Evolutionary conservation across 2,113 vertebrate species (phyloP).

Genomic region (Phaethornis superciliosus): DNA sequence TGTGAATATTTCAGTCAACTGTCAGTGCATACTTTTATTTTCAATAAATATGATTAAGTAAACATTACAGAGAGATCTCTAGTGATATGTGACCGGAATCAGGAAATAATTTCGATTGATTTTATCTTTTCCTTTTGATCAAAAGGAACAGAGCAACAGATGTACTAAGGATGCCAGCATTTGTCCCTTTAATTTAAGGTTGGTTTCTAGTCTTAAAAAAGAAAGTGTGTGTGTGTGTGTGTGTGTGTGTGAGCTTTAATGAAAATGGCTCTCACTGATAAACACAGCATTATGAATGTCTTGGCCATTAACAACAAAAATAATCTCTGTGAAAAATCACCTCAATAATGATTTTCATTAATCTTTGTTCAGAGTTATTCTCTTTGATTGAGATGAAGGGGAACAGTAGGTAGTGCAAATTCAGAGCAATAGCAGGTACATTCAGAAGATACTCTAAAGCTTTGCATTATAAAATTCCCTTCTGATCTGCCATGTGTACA

Average conservation of each 20-base stretch:
- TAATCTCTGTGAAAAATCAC: constrained; percentile 44
- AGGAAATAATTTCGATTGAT: not conserved
- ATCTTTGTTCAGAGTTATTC: constrained; percentile 40
- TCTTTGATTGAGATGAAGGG: constrained; percentile 57
- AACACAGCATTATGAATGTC: not conserved
- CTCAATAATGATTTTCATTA: constrained; percentile 57
- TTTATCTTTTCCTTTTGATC: constrained; percentile 1
- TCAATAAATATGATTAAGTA: not conserved
- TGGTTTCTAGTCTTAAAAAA: not conserved
- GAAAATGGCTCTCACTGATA: not conserved
- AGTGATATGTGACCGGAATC: not conserved
- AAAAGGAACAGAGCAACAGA: not conserved
- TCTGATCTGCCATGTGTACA: constrained; percentile 45
- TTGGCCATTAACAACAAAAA: constrained; percentile 18
- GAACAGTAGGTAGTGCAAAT: constrained; percentile 40
- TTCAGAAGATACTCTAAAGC: constrained; percentile 11
- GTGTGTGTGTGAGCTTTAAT: not conserved
- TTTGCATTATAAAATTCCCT: constrained; percentile 41
- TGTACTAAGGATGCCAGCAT: not conserved
- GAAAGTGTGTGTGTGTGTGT: not conserved
- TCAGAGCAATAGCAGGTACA: constrained; percentile 29
- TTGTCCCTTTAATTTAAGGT: constrained; percentile 16
- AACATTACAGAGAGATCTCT: not conserved
- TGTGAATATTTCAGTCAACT: too few species aligned
- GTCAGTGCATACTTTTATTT: not conserved